These are phyloP conservation scores for Rhinella marina DNA, from an alignment of 2,797 vertebrate species.

Conservation along the genomic window DNA sequence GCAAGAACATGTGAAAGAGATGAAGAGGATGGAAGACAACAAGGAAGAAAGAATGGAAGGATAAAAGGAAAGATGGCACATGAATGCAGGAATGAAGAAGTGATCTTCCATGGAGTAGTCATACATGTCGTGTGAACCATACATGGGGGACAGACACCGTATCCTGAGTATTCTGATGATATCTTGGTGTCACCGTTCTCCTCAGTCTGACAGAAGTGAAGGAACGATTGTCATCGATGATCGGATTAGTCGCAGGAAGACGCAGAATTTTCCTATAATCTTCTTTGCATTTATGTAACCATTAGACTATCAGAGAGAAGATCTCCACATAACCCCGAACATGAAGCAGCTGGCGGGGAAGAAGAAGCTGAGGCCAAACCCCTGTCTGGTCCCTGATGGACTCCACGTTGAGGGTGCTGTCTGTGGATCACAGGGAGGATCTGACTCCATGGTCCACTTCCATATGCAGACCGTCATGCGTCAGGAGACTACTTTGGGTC, in stretches of 20 bases:
- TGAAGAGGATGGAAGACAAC: too few relatives aligned
- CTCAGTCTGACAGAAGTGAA: background rate
- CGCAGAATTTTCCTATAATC: background rate
- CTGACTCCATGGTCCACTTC: background rate
- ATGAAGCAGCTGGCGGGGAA: background rate
- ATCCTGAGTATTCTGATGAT: background rate
- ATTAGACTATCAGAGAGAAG: background rate
- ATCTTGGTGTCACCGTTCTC: background rate
- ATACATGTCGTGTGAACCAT: background rate
- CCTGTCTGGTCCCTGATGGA: background rate
- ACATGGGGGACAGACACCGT: background rate
- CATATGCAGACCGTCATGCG: slow-evolving; percentile 23
- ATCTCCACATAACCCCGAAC: background rate
- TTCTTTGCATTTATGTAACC: too few relatives aligned
- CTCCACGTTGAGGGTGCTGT: background rate
- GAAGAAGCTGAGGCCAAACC: background rate
- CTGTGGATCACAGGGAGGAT: background rate
- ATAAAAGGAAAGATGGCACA: too few relatives aligned
- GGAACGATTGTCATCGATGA: background rate
- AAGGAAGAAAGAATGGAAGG: too few relatives aligned
- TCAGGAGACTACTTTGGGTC: background rate
- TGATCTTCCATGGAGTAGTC: background rate
- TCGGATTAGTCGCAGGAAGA: background rate
- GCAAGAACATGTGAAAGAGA: too few relatives aligned
- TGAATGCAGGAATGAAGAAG: too few relatives aligned